Evolutionary conservation across 2,797 vertebrate genomes (phyloP).

Genomic region (Heterohyrax brucei): DNA sequence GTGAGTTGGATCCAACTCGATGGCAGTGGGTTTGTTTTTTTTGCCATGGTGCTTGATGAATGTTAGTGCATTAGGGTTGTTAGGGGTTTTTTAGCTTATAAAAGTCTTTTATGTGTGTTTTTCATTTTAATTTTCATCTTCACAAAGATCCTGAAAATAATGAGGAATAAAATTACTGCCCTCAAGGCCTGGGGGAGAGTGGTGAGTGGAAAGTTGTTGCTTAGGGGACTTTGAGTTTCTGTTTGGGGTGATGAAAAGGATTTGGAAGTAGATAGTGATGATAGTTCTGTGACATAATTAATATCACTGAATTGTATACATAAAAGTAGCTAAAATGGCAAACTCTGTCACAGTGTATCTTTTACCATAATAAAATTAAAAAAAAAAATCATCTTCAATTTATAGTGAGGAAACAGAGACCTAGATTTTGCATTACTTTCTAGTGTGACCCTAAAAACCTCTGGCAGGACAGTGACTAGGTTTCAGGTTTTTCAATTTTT

Average conservation of each 20-base stretch:
- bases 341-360: background rate
- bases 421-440: conserved; percentile 26
- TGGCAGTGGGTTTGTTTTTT: no score
- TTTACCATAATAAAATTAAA: conserved; percentile 29
- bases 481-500: background rate
- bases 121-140: conserved; percentile 56
- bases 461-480: no score
- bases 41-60: background rate
- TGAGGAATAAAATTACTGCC: background rate
- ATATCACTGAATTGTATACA: background rate
- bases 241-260: background rate
- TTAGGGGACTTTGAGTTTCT: background rate
- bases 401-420: conserved; percentile 10
- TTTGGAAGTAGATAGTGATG: background rate
- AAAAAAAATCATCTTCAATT: background rate
- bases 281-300: background rate
- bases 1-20: no score
- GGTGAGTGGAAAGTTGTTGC: background rate
- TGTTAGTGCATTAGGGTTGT: background rate
- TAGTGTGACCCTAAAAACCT: background rate
- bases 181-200: background rate
- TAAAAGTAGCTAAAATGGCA: background rate
- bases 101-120: conserved; percentile 14
- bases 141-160: conserved; percentile 53
- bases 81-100: background rate